Conservation (phyloP, 2,888 invertebrate genomes). For the Euzetes globulus region DNA sequence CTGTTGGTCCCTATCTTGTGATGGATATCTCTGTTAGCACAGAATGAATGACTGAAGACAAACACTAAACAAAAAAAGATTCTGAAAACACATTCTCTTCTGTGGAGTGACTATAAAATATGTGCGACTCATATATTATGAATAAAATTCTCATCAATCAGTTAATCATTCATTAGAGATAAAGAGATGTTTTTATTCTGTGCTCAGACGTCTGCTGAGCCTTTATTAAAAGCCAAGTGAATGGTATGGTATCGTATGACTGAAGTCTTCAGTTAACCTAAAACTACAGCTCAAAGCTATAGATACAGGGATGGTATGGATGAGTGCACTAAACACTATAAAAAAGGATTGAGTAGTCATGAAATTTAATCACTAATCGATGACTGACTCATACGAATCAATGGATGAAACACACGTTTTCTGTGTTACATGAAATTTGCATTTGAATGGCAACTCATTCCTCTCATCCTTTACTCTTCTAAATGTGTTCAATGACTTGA, state of each 20-base stretch:
- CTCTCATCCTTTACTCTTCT: not conserved
- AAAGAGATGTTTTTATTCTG: not conserved
- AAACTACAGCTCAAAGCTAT: not conserved
- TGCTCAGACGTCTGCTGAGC: not conserved
- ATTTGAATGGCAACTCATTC: not conserved
- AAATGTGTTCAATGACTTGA: constrained; percentile 26
- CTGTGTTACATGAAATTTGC: constrained; percentile 1
- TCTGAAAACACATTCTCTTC: not conserved
- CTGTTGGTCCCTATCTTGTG: not conserved
- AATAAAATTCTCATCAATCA: constrained; percentile 13
- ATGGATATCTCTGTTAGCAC: not conserved
- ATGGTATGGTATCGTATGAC: not conserved
- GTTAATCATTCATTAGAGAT: constrained; percentile 15
- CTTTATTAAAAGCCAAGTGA: not conserved
- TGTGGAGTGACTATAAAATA: not conserved
- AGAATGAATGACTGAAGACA: not conserved
- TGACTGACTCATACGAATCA: constrained; percentile 11
- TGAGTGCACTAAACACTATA: constrained; percentile 1
- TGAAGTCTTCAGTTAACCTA: not conserved
- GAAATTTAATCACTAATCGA: not conserved
- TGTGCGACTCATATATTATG: not conserved
- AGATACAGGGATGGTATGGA: not conserved
- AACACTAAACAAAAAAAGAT: not conserved
- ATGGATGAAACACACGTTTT: not conserved
- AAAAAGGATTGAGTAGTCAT: not conserved